Evolutionary conservation across 2,888 invertebrate genomes (phyloP), one percentile per base, ranked within the genome.

Genomic region (Drosophila kokeensis): DNA sequence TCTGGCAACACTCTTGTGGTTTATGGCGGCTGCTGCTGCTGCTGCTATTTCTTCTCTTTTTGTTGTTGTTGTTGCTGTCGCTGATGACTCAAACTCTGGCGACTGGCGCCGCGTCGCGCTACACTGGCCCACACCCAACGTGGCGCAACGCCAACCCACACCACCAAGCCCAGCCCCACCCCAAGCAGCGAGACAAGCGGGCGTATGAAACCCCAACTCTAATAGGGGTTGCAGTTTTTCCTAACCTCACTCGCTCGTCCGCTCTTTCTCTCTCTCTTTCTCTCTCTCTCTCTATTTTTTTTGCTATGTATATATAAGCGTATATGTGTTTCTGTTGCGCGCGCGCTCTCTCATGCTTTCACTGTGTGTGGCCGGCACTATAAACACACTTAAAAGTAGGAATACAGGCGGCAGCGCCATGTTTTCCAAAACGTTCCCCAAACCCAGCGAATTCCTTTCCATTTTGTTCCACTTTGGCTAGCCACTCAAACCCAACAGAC

Each of bases 41-140:
- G 50, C 7, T 36, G 54, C 18, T 18, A 49, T 49, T 18, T 49
- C 18, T 40, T 27, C 27, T 13, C 13, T 32, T 57, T 27, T 40
- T 57, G 27, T 48, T 63, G 13, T 21, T 72, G 45, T 54, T 63
- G 54, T 29, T 59, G 48, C 27, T 58, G 62, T 52, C 65, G 77
- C 63, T 84, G 89, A 90, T 87, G 87, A 87, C 87, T 87, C 90
- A 86, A 87, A 90, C 90, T 82, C 83, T 86, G 79, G 62, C 62
- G 75, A 69, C 73, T 88, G 87, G 90, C 87, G 89, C 84, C 87
- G 87, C 70, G 76, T 72, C 81, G 70, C 58, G 27, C 57, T 73
- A 59, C 76, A 64, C 64, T 48, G n/a, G 55, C 76, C 67, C 74
- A 67, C 62, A 69, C 71, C 67, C 68, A 48, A 48, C 30, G 42